Evolutionary conservation across 2,797 vertebrate genomes (phyloP).

Genomic region (Myotis pilosus): DNA sequence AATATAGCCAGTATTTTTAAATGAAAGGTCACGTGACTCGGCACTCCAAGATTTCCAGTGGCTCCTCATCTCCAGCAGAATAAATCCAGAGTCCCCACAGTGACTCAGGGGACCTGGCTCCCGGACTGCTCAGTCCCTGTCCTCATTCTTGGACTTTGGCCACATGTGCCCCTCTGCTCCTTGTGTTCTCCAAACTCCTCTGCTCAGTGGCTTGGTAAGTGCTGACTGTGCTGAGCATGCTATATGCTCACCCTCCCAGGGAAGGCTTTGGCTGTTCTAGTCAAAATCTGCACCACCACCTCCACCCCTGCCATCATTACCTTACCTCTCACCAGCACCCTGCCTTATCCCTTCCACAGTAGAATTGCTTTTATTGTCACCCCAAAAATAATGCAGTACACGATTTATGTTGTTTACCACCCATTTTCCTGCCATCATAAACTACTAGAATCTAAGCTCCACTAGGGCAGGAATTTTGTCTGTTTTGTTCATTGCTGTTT

Average conservation of each 20-base stretch:
- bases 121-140: not conserved
- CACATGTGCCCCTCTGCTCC: not conserved
- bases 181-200: not conserved
- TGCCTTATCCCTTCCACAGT: not conserved
- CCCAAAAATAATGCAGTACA: not conserved
- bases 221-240: not conserved
- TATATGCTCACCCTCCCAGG: not conserved
- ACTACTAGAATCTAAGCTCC: not conserved
- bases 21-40: not conserved
- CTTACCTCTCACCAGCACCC: not conserved
- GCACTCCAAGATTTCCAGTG: not conserved
- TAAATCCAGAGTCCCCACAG: not conserved
- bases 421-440: not conserved
- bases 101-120: not conserved
- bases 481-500: not conserved
- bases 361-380: not conserved
- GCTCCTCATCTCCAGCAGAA: not conserved
- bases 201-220: not conserved
- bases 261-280: not conserved
- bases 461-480: not conserved
- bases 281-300: not conserved
- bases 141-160: not conserved
- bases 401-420: not conserved
- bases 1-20: not conserved
- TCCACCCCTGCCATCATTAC: not conserved